These are phyloP conservation scores for Masticophis lateralis DNA, from an alignment of 2,797 vertebrate genomes.

Conservation along the genomic window DNA sequence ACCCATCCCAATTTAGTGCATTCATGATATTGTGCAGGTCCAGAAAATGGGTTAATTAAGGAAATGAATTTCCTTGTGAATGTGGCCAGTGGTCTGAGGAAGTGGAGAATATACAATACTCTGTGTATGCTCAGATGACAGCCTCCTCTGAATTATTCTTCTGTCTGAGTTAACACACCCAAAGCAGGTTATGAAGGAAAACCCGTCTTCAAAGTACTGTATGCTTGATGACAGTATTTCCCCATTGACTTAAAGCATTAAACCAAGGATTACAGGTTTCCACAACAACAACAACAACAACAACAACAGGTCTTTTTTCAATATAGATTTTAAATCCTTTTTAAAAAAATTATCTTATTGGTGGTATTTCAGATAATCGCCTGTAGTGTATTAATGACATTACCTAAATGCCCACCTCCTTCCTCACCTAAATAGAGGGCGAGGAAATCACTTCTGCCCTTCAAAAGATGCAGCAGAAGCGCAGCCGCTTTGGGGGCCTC, in stretches of 20 bases:
- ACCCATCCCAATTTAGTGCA: neutral
- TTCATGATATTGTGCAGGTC: neutral
- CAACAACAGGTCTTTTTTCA: neutral
- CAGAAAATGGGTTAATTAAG: neutral
- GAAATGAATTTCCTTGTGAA: neutral
- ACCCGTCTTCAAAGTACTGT: neutral
- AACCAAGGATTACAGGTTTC: neutral
- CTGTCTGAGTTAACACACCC: neutral
- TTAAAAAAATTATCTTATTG: neutral
- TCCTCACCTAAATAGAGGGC: neutral
- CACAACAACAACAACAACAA: neutral
- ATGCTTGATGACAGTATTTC: neutral
- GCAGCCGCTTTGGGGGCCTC: neutral
- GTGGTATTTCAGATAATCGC: neutral
- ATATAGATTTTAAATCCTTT: neutral
- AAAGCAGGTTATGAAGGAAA: neutral
- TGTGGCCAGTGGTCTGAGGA: neutral
- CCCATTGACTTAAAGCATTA: neutral
- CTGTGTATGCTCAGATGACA: neutral
- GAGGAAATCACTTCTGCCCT: neutral
- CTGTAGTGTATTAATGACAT: neutral
- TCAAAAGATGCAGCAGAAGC: neutral
- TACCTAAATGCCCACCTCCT: neutral
- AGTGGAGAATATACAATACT: neutral
- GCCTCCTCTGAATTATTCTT: neutral